phyloP scores from a whole-genome alignment of 1,140 invertebrate genomes.

The Pogonus chalceus region DNA sequence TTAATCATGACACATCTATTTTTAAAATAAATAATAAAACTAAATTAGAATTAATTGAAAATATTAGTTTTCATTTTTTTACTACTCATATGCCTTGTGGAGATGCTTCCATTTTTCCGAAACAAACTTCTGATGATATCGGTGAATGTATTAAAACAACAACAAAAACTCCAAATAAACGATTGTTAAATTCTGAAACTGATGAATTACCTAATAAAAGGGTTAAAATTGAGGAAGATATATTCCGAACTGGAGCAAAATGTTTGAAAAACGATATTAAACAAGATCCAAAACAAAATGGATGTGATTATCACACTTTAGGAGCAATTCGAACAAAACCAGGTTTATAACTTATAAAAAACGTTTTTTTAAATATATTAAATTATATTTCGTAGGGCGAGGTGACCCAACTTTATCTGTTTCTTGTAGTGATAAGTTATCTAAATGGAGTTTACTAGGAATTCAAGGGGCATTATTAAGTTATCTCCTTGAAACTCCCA shows the following conservation, averaged over 20 bases:
- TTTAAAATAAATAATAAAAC: constrained; percentile 31
- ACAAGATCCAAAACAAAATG: constrained; percentile 45
- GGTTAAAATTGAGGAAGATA: constrained; percentile 40
- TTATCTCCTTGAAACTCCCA: constrained; percentile 51
- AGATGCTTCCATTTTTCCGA: constrained; percentile 82
- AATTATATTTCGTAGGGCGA: constrained; percentile 34
- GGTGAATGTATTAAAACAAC: constrained; percentile 27
- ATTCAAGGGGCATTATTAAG: constrained; percentile 70
- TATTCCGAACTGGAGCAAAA: constrained; percentile 83
- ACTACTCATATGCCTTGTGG: constrained; percentile 85
- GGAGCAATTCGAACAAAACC: constrained; percentile 82
- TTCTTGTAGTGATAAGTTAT: constrained; percentile 89
- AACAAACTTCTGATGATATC: constrained; percentile 32
- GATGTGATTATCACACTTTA: constrained; percentile 55
- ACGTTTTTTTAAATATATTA: not conserved
- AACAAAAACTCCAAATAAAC: not conserved
- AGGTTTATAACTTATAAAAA: constrained; percentile 37
- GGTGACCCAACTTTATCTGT: constrained; percentile 82
- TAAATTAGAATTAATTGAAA: constrained; percentile 43
- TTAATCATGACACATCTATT: constrained; percentile 27
- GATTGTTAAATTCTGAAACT: constrained; percentile 1
- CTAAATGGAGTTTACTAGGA: constrained; percentile 78
- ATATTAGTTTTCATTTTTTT: constrained; percentile 73
- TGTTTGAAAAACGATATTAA: constrained; percentile 46
- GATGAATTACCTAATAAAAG: constrained; percentile 28